Percentiles rank a stretch among this genome's conserved stretches.
Conservation (phyloP, 2,888 invertebrate species). For the Drosophila nr. medialis region DNA sequence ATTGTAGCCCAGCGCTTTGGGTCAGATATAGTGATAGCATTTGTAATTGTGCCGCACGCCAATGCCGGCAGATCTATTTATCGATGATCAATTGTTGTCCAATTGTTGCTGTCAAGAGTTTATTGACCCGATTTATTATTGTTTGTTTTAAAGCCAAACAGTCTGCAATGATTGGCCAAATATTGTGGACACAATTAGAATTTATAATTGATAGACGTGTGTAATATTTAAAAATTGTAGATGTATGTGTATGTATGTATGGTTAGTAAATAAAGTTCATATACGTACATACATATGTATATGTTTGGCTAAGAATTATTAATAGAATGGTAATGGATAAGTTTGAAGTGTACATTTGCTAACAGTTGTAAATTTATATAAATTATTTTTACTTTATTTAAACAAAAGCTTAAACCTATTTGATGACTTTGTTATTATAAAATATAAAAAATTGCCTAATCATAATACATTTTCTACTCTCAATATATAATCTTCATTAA, state of each 20-base stretch:
- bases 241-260: background rate
- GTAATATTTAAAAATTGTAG: no score
- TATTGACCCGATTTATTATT: constrained; percentile 52
- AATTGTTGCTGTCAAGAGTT: constrained; percentile 56
- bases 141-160: constrained; percentile 27
- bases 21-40: constrained; percentile 24
- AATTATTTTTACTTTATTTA: background rate
- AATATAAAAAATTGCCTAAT: background rate
- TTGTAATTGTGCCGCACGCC: constrained; percentile 46
- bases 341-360: background rate
- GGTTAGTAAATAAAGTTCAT: background rate
- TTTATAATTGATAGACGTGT: constrained; percentile 54
- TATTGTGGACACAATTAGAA: constrained; percentile 58
- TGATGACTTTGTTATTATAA: background rate
- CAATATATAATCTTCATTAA: background rate
- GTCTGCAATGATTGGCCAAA: constrained; percentile 47
- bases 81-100: constrained; percentile 45
- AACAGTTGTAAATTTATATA: background rate
- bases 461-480: background rate
- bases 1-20: constrained; percentile 7
- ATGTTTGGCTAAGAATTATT: background rate
- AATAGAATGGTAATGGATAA: background rate
- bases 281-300: background rate
- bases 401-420: background rate
- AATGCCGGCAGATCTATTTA: constrained; percentile 26